These are phyloP conservation scores for Cotesia chilonis DNA, from an alignment of 1,140 invertebrate species.

Conservation along the genomic window DNA sequence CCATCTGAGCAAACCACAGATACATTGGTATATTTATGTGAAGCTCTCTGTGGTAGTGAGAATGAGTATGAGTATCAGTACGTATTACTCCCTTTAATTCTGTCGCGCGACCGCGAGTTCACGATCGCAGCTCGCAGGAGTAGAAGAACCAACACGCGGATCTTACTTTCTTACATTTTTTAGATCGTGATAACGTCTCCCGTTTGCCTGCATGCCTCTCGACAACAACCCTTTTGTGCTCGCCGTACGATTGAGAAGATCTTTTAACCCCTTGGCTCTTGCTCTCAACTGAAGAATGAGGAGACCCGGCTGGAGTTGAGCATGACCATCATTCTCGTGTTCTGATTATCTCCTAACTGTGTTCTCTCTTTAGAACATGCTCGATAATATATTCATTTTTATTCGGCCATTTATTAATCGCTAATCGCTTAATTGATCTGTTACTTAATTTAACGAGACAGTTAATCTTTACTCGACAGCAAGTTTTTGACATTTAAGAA, in stretches of 20 bases:
- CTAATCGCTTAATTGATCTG: too few species aligned
- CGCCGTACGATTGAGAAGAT: neutral
- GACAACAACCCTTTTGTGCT: conserved; percentile 12
- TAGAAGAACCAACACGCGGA: neutral
- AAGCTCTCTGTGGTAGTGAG: neutral
- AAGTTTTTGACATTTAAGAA: too few species aligned
- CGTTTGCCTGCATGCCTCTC: conserved; percentile 17
- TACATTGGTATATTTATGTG: neutral
- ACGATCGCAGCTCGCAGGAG: neutral
- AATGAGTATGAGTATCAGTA: neutral
- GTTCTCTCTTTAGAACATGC: neutral
- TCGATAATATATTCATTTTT: too few species aligned
- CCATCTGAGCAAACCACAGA: conserved; percentile 6
- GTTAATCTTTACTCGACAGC: too few species aligned
- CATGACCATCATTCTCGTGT: conserved; percentile 16
- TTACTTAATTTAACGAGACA: too few species aligned
- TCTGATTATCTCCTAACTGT: too few species aligned
- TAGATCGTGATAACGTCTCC: conserved; percentile 22
- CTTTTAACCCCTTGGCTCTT: conserved; percentile 4
- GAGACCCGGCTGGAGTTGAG: neutral
- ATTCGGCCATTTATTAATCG: too few species aligned
- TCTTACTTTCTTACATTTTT: neutral
- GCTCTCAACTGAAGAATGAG: too few species aligned
- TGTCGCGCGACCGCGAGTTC: conserved; percentile 24
- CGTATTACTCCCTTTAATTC: conserved; percentile 6